These are phyloP conservation scores for Miniopterus natalensis DNA, from an alignment of 2,113 vertebrate genomes.

Conservation along the genomic window DNA sequence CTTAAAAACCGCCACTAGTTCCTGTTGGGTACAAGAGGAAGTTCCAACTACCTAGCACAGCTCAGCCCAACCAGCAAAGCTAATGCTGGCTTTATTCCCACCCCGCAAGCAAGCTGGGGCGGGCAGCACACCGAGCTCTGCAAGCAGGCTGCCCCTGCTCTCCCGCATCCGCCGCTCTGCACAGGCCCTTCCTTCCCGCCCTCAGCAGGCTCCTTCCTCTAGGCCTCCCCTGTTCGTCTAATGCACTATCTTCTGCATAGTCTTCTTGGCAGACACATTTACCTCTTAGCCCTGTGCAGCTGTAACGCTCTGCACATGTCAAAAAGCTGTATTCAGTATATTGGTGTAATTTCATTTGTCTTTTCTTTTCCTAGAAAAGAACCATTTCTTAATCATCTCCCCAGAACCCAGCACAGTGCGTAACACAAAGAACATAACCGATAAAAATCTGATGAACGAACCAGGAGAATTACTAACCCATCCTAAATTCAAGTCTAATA, in stretches of 20 bases:
- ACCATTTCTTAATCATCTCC: conserved; percentile 65
- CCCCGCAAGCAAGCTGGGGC: not conserved
- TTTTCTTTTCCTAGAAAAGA: conserved; percentile 41
- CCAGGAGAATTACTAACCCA: conserved; percentile 50
- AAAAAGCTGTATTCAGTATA: not conserved
- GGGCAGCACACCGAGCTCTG: not conserved
- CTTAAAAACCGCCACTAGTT: not conserved
- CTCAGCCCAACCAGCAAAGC: not conserved
- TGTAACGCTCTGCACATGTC: not conserved
- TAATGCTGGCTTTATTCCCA: not conserved
- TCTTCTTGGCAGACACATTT: not conserved
- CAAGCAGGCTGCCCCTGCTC: too few species aligned
- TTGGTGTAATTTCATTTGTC: not conserved
- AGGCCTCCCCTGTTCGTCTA: not conserved
- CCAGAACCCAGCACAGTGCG: not conserved
- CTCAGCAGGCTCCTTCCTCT: not conserved
- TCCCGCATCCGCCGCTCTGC: not conserved
- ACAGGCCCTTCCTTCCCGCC: not conserved
- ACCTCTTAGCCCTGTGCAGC: not conserved
- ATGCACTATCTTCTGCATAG: not conserved
- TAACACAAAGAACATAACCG: not conserved
- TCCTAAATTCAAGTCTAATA: conserved; percentile 54
- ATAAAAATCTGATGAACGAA: conserved; percentile 55
- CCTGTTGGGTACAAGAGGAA: not conserved
- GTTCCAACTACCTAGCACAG: not conserved